Evolutionary conservation across 2,113 vertebrate species (phyloP).

Genomic region (Phaethornis superciliosus): DNA sequence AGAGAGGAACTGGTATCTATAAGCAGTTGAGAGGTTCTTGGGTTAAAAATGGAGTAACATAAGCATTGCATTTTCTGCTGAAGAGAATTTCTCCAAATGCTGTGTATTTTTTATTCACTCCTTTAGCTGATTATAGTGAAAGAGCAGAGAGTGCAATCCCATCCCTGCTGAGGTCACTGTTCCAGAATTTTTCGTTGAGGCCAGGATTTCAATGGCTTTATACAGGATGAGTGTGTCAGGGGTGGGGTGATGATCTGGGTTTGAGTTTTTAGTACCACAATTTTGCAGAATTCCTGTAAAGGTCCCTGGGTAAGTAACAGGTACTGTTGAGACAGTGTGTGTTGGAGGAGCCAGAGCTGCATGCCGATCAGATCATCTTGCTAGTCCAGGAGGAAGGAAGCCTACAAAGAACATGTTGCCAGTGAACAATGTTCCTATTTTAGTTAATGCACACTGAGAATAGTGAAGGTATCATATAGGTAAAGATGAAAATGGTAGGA

Average conservation of each 20-base stretch:
- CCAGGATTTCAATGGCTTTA: not conserved
- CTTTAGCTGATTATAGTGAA: not conserved
- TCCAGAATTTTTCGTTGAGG: not conserved
- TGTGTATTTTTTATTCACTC: not conserved
- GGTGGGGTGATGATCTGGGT: not conserved
- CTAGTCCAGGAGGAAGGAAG: not conserved
- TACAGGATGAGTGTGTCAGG: not conserved
- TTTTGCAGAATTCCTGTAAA: not conserved
- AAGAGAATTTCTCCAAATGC: not conserved
- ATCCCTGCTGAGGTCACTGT: not conserved
- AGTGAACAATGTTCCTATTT: not conserved
- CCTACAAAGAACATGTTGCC: not conserved
- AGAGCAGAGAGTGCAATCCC: not conserved
- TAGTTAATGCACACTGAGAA: not conserved
- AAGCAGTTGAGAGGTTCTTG: not conserved
- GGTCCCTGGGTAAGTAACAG: not conserved
- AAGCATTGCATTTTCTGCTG: not conserved
- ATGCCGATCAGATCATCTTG: not conserved
- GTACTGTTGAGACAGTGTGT: not conserved
- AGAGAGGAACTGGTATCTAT: not conserved
- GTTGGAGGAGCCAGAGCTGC: not conserved
- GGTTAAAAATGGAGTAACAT: not conserved
- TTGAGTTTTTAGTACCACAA: not conserved
- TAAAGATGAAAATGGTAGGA: not conserved
- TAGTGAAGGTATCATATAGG: not conserved